A percentile compares a stretch with the other conserved stretches of the same genome.
Evolutionary conservation across 2,888 invertebrate genomes (phyloP).

Genomic region (Ormia ochracea): DNA sequence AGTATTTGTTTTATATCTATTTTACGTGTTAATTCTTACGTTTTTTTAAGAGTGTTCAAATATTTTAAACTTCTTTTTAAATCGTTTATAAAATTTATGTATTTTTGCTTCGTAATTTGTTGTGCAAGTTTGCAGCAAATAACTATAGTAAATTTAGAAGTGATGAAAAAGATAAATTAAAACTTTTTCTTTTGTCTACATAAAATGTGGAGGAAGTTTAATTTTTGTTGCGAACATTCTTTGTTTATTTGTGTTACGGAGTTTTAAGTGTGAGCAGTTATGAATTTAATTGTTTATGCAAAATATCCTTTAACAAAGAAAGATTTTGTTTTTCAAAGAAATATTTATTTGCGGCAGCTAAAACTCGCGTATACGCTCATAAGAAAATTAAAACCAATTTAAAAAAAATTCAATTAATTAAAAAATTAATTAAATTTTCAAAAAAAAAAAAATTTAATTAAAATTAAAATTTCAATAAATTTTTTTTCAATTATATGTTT

Average conservation of each 20-base stretch:
- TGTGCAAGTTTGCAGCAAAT: background rate
- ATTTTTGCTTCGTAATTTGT: background rate
- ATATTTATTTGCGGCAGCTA: background rate
- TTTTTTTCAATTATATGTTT: too few relatives aligned
- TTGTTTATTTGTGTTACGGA: slow-evolving; percentile 20
- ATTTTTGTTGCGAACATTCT: slow-evolving; percentile 3
- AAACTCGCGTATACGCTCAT: too few relatives aligned
- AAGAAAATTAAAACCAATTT: too few relatives aligned
- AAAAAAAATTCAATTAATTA: too few relatives aligned
- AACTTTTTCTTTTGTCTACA: slow-evolving; percentile 23
- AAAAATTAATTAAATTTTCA: too few relatives aligned
- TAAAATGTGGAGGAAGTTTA: slow-evolving; percentile 4
- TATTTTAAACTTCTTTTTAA: background rate
- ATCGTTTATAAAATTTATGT: background rate
- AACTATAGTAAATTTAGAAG: background rate
- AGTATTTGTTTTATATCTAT: too few relatives aligned
- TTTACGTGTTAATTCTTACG: too few relatives aligned
- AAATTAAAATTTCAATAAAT: too few relatives aligned
- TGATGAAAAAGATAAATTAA: background rate
- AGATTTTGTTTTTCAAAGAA: background rate
- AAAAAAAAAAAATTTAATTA: too few relatives aligned
- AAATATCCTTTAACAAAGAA: background rate
- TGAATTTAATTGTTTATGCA: slow-evolving; percentile 33
- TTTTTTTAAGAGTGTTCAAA: too few relatives aligned
- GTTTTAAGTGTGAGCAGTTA: slow-evolving; percentile 48